These are phyloP conservation scores for Drosophila colorata DNA, from an alignment of 2,888 invertebrate genomes.

Conservation along the genomic window DNA sequence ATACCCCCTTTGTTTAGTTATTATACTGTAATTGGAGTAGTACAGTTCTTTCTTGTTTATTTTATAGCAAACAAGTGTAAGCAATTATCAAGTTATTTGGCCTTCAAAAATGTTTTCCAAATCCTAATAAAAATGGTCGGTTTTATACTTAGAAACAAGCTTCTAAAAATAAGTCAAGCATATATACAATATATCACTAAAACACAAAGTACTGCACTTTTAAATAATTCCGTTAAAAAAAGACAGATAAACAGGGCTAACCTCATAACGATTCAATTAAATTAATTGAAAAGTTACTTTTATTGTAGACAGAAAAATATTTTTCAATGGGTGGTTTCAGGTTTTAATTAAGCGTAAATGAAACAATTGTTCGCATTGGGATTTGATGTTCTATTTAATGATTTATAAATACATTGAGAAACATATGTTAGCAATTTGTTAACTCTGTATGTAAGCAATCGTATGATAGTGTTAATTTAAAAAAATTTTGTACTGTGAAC, in stretches of 20 bases:
- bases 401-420: slow-evolving; percentile 26
- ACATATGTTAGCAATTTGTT: slow-evolving; percentile 10
- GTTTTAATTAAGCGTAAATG: slow-evolving; percentile 60
- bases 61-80: too few species aligned
- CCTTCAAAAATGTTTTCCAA: too few species aligned
- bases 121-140: too few species aligned
- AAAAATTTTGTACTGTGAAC: too few species aligned
- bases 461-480: background rate
- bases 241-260: too few species aligned
- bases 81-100: too few species aligned
- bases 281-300: slow-evolving; percentile 30
- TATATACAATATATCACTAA: background rate
- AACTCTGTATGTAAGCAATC: background rate
- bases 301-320: slow-evolving; percentile 20
- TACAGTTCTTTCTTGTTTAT: too few species aligned
- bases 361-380: slow-evolving; percentile 51
- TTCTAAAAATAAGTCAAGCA: background rate
- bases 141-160: too few species aligned
- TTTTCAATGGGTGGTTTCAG: slow-evolving; percentile 30
- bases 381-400: slow-evolving; percentile 32
- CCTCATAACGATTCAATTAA: background rate
- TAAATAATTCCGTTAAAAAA: background rate
- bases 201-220: background rate
- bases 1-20: too few species aligned
- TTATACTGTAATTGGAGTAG: too few species aligned